Evolutionary conservation across 2,888 invertebrate species (phyloP), one percentile per base, ranked within the genome.

Genomic region (Rhorus exstirpatorius): DNA sequence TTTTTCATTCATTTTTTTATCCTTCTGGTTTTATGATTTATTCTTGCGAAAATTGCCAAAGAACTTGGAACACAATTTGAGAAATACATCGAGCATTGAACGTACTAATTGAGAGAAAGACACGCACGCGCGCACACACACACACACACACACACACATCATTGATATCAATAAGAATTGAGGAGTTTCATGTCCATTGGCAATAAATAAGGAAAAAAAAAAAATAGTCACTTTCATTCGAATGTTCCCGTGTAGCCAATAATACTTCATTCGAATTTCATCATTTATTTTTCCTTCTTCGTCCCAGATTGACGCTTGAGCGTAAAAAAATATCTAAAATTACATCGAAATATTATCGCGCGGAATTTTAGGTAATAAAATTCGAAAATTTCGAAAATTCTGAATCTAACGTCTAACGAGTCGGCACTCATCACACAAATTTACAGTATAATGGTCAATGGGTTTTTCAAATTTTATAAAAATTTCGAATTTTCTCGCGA

Each of bases 181-280:
- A n/a, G 19, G n/a, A n/a, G n/a, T n/a, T 2, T 49, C 10, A 19
- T 35, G 31, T 35, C 26, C 19, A 49, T 35, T 35, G 19, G 31
- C 19, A 31, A 49, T 67, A 68, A 21, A 17, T 12, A 35, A 38
- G n/a, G 8, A 17, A n/a, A 24, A 46, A 6, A 38, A 70, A 58
- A n/a, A 2, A 46, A 26, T 31, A 14, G 46, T 31, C 35, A 38
- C n/a, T n/a, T n/a, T n/a, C n/a, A n/a, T n/a, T 67, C 21, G n/a
- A 19, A n/a, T 68, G 21, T 46, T 17, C 17, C 26, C 14, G 14
- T 8, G 46, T 61, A 41, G 46, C n/a, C 21, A 1, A 60, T 46
- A 60, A 41, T 41, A 21, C 38, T 41, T 41, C 41, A 21, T 41
- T 8, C 35, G 41, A 1, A 61, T 19, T 6, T 41, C 19, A 17